Conservation (phyloP, 2,888 invertebrate species). For the Cephus runcator region DNA sequence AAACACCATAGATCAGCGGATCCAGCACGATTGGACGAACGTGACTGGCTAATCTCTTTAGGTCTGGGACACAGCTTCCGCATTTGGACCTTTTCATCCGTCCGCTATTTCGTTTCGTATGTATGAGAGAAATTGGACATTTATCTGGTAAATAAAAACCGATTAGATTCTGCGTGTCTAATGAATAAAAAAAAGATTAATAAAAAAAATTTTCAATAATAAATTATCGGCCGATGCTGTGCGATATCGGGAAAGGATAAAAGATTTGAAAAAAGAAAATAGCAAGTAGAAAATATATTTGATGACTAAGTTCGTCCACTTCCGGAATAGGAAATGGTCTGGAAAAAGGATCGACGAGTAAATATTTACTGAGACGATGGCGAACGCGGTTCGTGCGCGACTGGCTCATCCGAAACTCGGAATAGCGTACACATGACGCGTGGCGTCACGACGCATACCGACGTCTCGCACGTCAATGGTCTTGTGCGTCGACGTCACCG, state of each 20-base stretch:
- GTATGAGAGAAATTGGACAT: not conserved
- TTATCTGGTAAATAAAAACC: not conserved
- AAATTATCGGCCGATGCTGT: too few species aligned
- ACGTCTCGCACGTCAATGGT: slow-evolving; percentile 2
- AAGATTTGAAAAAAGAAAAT: too few species aligned
- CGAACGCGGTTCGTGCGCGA: not conserved
- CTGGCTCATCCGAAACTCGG: not conserved
- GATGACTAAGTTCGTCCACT: not conserved
- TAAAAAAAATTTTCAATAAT: not conserved
- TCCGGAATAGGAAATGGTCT: not conserved
- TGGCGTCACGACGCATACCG: slow-evolving; percentile 4
- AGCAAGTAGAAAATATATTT: not conserved
- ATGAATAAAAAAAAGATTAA: too few species aligned
- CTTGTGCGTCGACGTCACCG: not conserved
- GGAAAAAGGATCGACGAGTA: not conserved
- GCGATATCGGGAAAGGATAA: too few species aligned
- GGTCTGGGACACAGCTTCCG: not conserved
- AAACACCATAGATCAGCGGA: not conserved
- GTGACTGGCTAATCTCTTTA: not conserved
- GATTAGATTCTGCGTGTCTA: too few species aligned
- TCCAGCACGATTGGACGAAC: not conserved
- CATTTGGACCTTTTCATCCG: too few species aligned
- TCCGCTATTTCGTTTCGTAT: not conserved
- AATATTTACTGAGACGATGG: not conserved
- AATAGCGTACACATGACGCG: not conserved